These are phyloP conservation scores for Microtus oregoni DNA, from an alignment of 2,113 vertebrate species.

Conservation along the genomic window DNA sequence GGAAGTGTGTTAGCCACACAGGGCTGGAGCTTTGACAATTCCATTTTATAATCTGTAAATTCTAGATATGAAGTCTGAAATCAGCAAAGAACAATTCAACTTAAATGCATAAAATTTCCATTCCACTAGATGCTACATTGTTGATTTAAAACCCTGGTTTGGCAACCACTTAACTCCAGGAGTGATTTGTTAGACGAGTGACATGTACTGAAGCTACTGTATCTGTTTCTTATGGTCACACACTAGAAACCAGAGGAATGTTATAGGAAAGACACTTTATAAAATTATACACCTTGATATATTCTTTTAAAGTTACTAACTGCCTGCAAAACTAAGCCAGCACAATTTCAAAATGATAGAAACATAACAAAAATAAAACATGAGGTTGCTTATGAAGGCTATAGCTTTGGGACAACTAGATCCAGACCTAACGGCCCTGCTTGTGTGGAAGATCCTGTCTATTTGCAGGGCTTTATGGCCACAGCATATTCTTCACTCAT, in stretches of 20 bases:
- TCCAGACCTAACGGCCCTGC: conserved; percentile 92
- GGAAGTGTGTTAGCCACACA: conserved; percentile 82
- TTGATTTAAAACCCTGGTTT: conserved; percentile 85
- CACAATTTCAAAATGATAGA: conserved; percentile 87
- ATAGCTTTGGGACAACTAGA: conserved; percentile 96
- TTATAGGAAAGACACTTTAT: conserved; percentile 88
- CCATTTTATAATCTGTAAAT: conserved; percentile 79
- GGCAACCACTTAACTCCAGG: conserved; percentile 67
- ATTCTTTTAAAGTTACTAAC: conserved; percentile 90
- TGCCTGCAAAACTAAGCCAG: conserved; percentile 89
- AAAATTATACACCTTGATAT: conserved; percentile 91
- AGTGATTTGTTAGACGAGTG: conserved; percentile 86
- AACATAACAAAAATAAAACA: conserved; percentile 86
- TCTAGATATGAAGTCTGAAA: conserved; percentile 52
- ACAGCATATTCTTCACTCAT: conserved; percentile 99
- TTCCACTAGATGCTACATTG: conserved; percentile 77
- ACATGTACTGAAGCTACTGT: conserved; percentile 83
- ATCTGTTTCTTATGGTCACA: conserved; percentile 83
- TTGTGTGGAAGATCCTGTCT: conserved; percentile 88
- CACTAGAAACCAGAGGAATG: conserved; percentile 93
- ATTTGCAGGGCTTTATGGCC: conserved; percentile 97
- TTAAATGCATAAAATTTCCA: conserved; percentile 64
- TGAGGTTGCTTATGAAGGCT: conserved; percentile 97
- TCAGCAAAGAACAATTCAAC: conserved; percentile 61
- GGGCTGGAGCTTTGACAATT: conserved; percentile 81